Percentiles rank a stretch among this genome's conserved stretches.
Evolutionary conservation across 2,113 vertebrate species (phyloP).

Genomic region (Stegostoma tigrinum): DNA sequence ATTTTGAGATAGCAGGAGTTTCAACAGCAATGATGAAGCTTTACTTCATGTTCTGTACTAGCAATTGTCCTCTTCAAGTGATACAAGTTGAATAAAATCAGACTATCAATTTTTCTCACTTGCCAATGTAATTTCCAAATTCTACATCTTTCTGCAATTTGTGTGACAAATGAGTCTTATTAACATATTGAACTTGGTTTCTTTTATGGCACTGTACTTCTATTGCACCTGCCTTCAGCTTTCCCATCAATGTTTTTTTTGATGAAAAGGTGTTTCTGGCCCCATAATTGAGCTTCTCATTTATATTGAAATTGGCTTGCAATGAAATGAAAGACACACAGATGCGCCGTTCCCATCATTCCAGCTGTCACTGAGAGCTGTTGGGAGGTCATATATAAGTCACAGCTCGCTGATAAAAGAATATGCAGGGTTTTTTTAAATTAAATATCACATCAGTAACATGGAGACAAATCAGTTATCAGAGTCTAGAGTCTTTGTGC

Average conservation of each 20-base stretch:
- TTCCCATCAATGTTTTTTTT: not conserved
- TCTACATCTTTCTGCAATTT: not conserved
- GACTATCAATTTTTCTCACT: not conserved
- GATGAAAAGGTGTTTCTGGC: not conserved
- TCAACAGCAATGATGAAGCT: not conserved
- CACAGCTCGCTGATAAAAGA: not conserved
- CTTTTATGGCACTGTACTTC: not conserved
- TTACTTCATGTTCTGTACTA: not conserved
- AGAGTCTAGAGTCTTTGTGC: not conserved
- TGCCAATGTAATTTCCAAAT: not conserved
- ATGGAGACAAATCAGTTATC: not conserved
- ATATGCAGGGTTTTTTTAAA: not conserved
- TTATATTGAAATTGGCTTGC: not conserved
- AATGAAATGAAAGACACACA: not conserved
- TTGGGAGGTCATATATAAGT: not conserved
- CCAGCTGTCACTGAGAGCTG: not conserved
- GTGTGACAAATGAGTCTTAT: not conserved
- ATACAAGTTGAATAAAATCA: not conserved
- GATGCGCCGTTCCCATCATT: not conserved
- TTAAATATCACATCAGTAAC: not conserved
- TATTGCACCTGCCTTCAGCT: not conserved
- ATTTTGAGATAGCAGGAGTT: not conserved
- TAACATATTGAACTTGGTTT: not conserved
- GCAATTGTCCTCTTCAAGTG: not conserved
- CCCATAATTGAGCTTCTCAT: not conserved